phyloP scores from a whole-genome alignment of 2,113 vertebrate genomes.

The Hiodon alosoides region DNA sequence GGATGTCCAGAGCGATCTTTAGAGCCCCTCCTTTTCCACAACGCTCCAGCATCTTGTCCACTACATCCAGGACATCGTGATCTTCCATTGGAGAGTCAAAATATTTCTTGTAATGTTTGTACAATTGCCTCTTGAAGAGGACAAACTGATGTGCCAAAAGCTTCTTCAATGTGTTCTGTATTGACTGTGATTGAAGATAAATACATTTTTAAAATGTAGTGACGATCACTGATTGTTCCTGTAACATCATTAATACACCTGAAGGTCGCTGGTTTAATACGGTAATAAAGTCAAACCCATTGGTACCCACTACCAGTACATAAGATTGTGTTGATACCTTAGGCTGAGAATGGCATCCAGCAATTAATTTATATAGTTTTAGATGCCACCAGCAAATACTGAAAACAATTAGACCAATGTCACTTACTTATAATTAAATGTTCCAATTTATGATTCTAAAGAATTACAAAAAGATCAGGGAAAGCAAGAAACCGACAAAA shows the following conservation, averaged over 20 bases:
- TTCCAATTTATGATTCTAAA: too few species aligned
- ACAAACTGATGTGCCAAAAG: slow-evolving; percentile 24
- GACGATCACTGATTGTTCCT: neutral
- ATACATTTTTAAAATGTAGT: neutral
- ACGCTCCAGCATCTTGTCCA: slow-evolving; percentile 52
- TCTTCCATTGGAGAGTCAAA: slow-evolving; percentile 26
- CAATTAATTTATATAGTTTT: too few species aligned
- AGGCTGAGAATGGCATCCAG: too few species aligned
- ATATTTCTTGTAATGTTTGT: neutral
- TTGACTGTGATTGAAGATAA: slow-evolving; percentile 6
- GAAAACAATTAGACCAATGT: too few species aligned
- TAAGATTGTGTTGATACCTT: too few species aligned
- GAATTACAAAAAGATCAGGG: too few species aligned
- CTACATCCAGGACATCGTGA: slow-evolving; percentile 56
- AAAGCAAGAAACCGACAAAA: too few species aligned
- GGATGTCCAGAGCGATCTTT: slow-evolving; percentile 29
- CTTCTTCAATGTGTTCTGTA: neutral
- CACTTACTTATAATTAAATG: too few species aligned
- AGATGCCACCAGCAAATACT: too few species aligned
- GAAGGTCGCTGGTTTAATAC: neutral
- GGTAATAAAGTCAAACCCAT: too few species aligned
- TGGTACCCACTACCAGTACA: too few species aligned
- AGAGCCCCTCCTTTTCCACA: slow-evolving; percentile 41
- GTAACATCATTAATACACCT: neutral
- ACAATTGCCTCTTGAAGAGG: slow-evolving; percentile 26